Evolutionary conservation across 2,888 invertebrate species (phyloP), one percentile per base, ranked within the genome.

Genomic region (Oxycera nigricornis): DNA sequence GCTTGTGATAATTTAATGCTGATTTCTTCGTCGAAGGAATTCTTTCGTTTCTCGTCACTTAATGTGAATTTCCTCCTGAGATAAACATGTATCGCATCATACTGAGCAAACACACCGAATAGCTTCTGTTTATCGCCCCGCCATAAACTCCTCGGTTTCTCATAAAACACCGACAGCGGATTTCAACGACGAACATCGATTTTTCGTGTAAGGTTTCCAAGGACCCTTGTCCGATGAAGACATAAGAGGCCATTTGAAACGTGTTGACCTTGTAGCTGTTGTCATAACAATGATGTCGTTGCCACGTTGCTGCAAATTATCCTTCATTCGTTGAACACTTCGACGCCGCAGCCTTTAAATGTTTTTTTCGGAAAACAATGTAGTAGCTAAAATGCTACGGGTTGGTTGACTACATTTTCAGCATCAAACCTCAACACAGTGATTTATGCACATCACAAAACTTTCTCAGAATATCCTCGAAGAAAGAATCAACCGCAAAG

Each of bases 61-160:
- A 1, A 22, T 11, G 6, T 24, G 41, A 2, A 24, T 39, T 14
- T 35, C 39, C 20, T 22, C 41, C 26, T 7, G 11, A 17, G 6
- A 39, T n/a, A 9, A 1, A n/a, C 35, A 35, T 14, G 14, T 11
- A 70, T 17, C 52, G 20, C 31, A 55, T 70, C 52, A 70, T 52
- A 52, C 52, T 70, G 70, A 52, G 70, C 52, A 70, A 70, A 70
- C 55, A 70, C 31, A 55, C 55, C 52, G 35, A 70, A 70, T 55
- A 52, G 70, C 70, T 70, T 55, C 70, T 55, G 70, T 70, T 70
- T 70, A 70, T 22, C 30, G 31, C 70, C 24, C 55, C 31, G 31
- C 35, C 30, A 65, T 65, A 52, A 52, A 70, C 52, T 35, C 26
- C 22, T 52, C 31, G 52, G 35, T 52, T 35, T 70, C 30, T 35